These are phyloP conservation scores for Gastrophryne carolinensis DNA, from an alignment of 2,797 vertebrate genomes.

Conservation along the genomic window DNA sequence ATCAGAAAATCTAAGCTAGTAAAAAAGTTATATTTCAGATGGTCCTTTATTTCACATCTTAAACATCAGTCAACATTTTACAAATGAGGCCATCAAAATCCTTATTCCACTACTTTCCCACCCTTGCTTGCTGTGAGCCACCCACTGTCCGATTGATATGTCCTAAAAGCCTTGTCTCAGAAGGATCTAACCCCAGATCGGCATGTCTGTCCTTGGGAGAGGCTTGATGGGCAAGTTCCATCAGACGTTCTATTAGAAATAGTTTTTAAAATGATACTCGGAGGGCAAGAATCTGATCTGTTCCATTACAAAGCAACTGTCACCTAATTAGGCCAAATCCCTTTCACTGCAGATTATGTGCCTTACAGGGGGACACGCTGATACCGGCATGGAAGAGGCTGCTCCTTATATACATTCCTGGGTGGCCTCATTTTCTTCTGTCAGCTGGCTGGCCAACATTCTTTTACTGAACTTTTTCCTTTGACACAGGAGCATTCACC, in stretches of 20 bases:
- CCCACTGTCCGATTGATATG: slow-evolving; percentile 8
- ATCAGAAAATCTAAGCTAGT: no score
- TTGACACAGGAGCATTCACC: no score
- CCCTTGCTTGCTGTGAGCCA: neutral
- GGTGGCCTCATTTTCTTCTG: neutral
- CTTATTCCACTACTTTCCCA: neutral
- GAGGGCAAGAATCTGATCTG: slow-evolving; percentile 29
- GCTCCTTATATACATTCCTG: neutral
- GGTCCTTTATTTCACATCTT: slow-evolving; percentile 14
- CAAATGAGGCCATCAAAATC: neutral
- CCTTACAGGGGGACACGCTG: slow-evolving; percentile 19
- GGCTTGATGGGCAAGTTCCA: neutral
- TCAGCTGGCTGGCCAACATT: neutral
- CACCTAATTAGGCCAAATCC: slow-evolving; percentile 6
- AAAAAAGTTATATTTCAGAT: no score
- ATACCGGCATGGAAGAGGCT: slow-evolving; percentile 4
- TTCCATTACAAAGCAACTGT: slow-evolving; percentile 11
- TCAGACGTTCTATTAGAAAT: neutral
- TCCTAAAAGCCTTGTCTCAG: neutral
- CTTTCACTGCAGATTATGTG: slow-evolving; percentile 14
- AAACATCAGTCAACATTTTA: slow-evolving; percentile 16
- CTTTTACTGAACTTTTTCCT: neutral
- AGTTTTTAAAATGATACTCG: slow-evolving; percentile 3
- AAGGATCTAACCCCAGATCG: neutral
- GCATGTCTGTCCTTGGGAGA: neutral